Conservation (phyloP, 2,888 invertebrate genomes). For the Drosophila mimica region DNA sequence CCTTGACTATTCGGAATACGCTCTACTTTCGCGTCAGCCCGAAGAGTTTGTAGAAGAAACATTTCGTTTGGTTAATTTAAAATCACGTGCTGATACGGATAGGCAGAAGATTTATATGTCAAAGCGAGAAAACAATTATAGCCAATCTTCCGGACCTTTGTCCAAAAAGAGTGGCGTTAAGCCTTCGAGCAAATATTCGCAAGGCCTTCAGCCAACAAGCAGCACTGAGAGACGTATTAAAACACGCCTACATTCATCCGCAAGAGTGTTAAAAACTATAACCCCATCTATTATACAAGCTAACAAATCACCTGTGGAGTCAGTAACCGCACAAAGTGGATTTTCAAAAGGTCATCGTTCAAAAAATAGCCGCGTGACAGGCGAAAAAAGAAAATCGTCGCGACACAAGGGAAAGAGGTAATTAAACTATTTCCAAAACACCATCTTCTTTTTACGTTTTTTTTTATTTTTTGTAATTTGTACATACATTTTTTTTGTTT, state of each 20-base stretch:
- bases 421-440: neutral
- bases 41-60: constrained; percentile 94
- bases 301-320: constrained; percentile 64
- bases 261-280: constrained; percentile 91
- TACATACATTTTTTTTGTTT: constrained; percentile 19
- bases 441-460: neutral
- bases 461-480: neutral
- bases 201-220: constrained; percentile 89
- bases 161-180: constrained; percentile 93
- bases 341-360: constrained; percentile 50
- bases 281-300: constrained; percentile 86
- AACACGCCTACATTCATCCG: constrained; percentile 88
- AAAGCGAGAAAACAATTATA: constrained; percentile 88
- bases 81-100: constrained; percentile 85
- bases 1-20: constrained; percentile 93
- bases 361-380: constrained; percentile 49
- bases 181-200: constrained; percentile 95
- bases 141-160: constrained; percentile 92
- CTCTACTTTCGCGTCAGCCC: constrained; percentile 93
- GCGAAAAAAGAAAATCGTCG: constrained; percentile 58
- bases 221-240: constrained; percentile 87
- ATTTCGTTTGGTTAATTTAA: constrained; percentile 92
- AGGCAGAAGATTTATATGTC: constrained; percentile 83
- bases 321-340: constrained; percentile 35
- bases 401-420: constrained; percentile 76